Conservation (phyloP, 1,140 invertebrate genomes). For the Heliothis virescens region DNA sequence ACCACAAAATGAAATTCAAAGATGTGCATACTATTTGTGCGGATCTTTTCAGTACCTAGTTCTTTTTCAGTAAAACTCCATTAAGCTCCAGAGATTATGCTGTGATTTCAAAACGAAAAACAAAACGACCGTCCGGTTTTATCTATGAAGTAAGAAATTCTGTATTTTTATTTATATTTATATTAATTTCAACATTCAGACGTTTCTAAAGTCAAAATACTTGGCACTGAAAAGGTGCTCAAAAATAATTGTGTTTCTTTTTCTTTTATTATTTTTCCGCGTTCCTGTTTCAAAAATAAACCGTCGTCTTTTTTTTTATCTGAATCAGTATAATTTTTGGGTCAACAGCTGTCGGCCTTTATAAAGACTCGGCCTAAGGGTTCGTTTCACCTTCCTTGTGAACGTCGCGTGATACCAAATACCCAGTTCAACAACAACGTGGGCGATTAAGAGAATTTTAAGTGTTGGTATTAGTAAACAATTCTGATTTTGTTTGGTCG, state of each 20-base stretch:
- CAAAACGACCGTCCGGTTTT: background rate
- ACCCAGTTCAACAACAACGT: background rate
- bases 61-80: conserved; percentile 17
- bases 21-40: conserved; percentile 14
- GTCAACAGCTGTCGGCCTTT: background rate
- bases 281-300: background rate
- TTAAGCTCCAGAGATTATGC: conserved; percentile 6
- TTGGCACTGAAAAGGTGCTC: background rate
- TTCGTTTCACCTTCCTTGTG: background rate
- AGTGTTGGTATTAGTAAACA: background rate
- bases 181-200: too few relatives aligned
- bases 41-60: background rate
- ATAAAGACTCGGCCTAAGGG: background rate
- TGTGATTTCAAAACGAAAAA: conserved; percentile 9
- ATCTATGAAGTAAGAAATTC: too few relatives aligned
- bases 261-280: background rate
- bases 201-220: background rate
- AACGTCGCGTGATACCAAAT: background rate
- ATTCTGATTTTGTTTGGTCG: too few relatives aligned
- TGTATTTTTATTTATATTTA: too few relatives aligned
- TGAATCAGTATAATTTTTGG: conserved; percentile 4
- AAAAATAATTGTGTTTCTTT: background rate
- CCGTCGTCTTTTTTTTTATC: background rate
- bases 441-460: background rate
- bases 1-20: background rate